Evolutionary conservation across 2,797 vertebrate genomes (phyloP).

Genomic region (Acipenser oxyrinchus): DNA sequence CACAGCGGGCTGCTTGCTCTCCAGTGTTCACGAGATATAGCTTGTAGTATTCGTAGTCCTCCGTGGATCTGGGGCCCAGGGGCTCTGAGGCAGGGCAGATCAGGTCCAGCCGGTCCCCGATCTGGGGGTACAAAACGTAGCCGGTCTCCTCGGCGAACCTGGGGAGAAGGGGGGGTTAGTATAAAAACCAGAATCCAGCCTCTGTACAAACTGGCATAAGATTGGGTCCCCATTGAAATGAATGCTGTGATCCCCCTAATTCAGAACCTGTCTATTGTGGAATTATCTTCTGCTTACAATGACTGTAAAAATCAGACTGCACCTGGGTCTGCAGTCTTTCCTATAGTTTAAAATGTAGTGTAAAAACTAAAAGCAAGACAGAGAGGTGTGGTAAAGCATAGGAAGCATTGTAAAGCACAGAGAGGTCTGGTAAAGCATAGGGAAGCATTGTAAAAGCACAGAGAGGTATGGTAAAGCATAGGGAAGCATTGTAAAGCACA

Average conservation of each 20-base stretch:
- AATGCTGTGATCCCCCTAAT: no score
- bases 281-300: no score
- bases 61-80: slow-evolving; percentile 53
- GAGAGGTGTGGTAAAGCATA: no score
- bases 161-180: slow-evolving; percentile 5
- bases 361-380: no score
- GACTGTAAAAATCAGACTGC: no score
- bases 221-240: no score
- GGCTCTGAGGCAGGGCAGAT: slow-evolving; percentile 73
- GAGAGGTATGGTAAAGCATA: no score
- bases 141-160: slow-evolving; percentile 80
- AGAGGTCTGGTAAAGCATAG: slow-evolving; percentile 12
- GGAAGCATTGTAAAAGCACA: slow-evolving; percentile 8
- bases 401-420: no score
- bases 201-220: background rate
- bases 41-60: slow-evolving; percentile 83
- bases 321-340: no score
- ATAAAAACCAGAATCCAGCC: slow-evolving; percentile 11
- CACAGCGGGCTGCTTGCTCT: slow-evolving; percentile 76
- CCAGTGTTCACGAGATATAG: slow-evolving; percentile 76
- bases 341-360: no score
- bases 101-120: slow-evolving; percentile 86
- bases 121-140: slow-evolving; percentile 82
- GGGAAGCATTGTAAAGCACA: no score
- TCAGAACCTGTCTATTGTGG: no score